A percentile compares a stretch with the other conserved stretches of the same genome.
Conservation (phyloP, 2,113 vertebrate genomes). For the Brachyhypopomus occidentalis region DNA sequence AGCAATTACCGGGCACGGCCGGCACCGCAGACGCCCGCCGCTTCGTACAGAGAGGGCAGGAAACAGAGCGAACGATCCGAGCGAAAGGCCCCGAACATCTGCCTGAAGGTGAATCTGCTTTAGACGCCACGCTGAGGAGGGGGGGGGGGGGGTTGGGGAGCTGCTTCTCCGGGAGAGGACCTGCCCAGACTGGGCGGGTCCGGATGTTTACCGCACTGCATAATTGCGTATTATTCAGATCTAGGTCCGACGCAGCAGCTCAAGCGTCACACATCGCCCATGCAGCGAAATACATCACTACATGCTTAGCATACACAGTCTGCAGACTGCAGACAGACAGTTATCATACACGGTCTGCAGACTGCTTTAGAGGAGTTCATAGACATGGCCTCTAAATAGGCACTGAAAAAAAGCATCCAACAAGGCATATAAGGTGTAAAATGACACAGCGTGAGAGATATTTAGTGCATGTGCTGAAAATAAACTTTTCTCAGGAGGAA, state of each 20-base stretch:
- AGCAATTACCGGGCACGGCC: neutral
- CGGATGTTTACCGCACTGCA: conserved; percentile 53
- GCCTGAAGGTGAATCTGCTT: conserved; percentile 73
- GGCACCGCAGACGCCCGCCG: conserved; percentile 2
- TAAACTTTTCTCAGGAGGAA: conserved; percentile 31
- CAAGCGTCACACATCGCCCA: neutral
- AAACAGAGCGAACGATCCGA: conserved; percentile 64
- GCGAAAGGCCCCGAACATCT: conserved; percentile 68
- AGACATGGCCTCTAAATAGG: conserved; percentile 15
- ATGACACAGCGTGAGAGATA: conserved; percentile 18
- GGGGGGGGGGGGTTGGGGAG: conserved; percentile 63
- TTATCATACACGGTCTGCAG: neutral
- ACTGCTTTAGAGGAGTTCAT: conserved; percentile 14
- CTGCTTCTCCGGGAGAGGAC: conserved; percentile 46
- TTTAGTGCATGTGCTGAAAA: conserved; percentile 24
- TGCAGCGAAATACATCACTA: conserved; percentile 20
- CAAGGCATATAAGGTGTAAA: neutral
- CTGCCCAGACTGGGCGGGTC: conserved; percentile 57
- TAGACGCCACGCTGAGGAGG: conserved; percentile 64
- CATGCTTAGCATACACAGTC: conserved; percentile 5
- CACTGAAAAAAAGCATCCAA: conserved; percentile 8
- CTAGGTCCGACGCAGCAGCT: conserved; percentile 44
- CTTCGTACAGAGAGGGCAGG: conserved; percentile 65
- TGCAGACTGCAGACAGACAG: neutral
- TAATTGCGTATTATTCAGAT: conserved; percentile 48